Base-by-base conservation (phyloP, 2,888 invertebrate species). In the Drosophila planitibia region DNA sequence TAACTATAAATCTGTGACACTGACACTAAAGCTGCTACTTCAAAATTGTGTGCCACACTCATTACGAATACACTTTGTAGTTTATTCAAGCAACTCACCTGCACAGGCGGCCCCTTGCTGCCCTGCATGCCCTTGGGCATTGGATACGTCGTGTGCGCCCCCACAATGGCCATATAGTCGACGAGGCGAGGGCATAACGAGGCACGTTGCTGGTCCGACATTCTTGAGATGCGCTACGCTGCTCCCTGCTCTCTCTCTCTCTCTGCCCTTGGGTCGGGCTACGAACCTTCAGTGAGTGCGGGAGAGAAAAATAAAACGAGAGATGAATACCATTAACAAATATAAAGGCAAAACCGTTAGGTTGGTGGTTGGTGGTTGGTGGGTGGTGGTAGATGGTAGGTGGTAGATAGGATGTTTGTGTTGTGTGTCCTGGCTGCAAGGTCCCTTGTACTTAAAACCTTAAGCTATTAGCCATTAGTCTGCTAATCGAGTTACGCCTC, bases 141-240 rank as follows among this genome's bases (percentile, higher is more conserved):
- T 19, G 95, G 95, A 85, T 95, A 94, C 72, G 93, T 95, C 79
- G 97, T 97, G 82, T 97, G 95, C 37, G 97, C 97, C 89, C 99
- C 99, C 89, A 99, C 99, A 92, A 99, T 97, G 87, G 99, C 97
- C 93, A 99, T 95, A 94, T 99, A 99, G 95, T 99, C 99, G 94
- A 97, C 97, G 92, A 97, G 94, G 85, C 97, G 96, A 91, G 97
- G 97, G 93, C 97, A 97, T 89, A 97, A 93, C 91, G 96, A 96
- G 93, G 97, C 96, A 92, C 96, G 96, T 93, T 97, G 97, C 84
- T 95, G 94, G 91, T 96, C 96, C 57, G 93, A 93, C 93, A 94
- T 93, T 58, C 62, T 76, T 28, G 4, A 9, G 67, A 30, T 63
- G 59, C 54, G 65, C 62, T 53, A 47, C 16, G 47, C 16, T 16